Base-by-base conservation (phyloP, 2,797 vertebrate species). In the Mallotus villosus region DNA sequence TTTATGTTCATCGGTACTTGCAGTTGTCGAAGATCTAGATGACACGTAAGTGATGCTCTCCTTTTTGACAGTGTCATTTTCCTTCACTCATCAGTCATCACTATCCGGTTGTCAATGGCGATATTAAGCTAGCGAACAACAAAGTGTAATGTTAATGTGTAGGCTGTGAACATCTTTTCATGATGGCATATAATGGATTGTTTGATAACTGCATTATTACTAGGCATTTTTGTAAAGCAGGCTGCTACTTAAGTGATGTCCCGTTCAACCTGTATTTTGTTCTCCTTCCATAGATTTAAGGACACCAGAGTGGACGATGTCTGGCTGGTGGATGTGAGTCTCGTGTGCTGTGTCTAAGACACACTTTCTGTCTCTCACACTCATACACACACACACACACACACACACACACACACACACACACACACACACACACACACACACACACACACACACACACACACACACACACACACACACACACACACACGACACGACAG, bases 301-400 rank as follows among this genome's bases (percentile, higher is more conserved):
- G 92, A 94, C 59, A 91, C 81, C 63, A 86, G 92, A 82, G 86
- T 90, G 74, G 88, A 87, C 22, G 91, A 94, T 57, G 70, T 94
- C 75, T 94, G 93, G 93, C 87, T 94, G 82, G 93, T 94, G 70
- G 92, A 94, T 81, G 93, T 94, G 80, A 94, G 93, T 94, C 74
- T 73, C 53, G 55, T 49, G 68, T 73, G 67, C 72, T 71, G 51
- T 72, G 65, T 51, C 49, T 51, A 4, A 64, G 27, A 46, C 29
- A 67, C 60, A 14, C 51, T 49, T 46, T 46, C 63, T 64, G 41
- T 14, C 41, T 46, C 41, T 11, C 66, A 63, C 65, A 53, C 59
- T 34, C 32, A 8, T 34, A 37, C 46, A 25, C 11, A 69, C 21
- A 53, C 21, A 37, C 8, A 11, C 37, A 41, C 37, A 5, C 7